Evolutionary conservation across 1,140 invertebrate species (phyloP), one percentile per base, ranked within the genome.

Genomic region (Neodiprion virginianus): DNA sequence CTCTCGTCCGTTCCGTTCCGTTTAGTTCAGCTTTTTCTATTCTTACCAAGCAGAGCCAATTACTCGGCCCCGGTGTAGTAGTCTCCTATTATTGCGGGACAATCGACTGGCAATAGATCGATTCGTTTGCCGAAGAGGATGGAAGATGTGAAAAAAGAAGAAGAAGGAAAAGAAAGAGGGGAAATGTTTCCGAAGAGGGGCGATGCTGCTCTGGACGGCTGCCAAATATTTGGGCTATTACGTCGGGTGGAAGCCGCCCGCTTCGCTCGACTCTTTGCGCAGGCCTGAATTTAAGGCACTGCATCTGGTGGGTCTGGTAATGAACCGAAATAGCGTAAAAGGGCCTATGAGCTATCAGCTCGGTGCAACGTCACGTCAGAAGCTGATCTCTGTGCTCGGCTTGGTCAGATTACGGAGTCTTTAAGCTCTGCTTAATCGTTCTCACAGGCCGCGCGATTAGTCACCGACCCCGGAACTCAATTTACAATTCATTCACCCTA

Each of bases 21-120:
- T 40, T 40, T 4, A 40, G 28, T 40, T 40, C 5, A 40, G 5
- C 28, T 12, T 40, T 61, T 61, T 17, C 53, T 61, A 61, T 61
- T 61, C n/a, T 61, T 61, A 61, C 53, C 53, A 61, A 12, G 53
- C 53, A 61, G 53, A 61, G 53, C 53, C 53, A 61, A 61, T 61
- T 61, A 61, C 53, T 61, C n/a, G 11, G 11, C 8, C 53, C 53
- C 11, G 53, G 5, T 61, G 53, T 61, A 61, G 53, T 61, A 17
- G 53, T 61, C n/a, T 61, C 53, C 53, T 61, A 61, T 61, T 61
- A 61, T 61, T 61, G 8, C 53, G 53, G 53, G 53, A 61, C 53
- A 61, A 61, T 61, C 53, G 53, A 61, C 53, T 12, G 11, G 11
- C 53, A 17, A 61, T 61, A 61, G 53, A 61, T 61, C 53, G 53